Conservation (phyloP, 2,113 vertebrate species). For the Mirza zaza region DNA sequence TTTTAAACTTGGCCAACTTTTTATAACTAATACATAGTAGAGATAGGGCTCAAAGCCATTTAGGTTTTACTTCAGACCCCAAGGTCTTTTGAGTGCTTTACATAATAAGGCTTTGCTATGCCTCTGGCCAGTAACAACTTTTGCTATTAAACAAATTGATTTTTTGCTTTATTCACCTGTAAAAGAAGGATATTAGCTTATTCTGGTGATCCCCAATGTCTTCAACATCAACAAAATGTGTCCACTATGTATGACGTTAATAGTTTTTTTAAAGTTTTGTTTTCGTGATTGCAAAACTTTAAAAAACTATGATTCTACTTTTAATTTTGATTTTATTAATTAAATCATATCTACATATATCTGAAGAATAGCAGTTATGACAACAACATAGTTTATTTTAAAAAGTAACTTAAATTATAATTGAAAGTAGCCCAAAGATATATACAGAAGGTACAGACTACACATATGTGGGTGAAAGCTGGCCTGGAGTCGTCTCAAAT, state of each 20-base stretch:
- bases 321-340: conserved; percentile 36
- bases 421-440: not conserved
- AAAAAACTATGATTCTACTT: not conserved
- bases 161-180: not conserved
- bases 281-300: not conserved
- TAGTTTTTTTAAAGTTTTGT: not conserved
- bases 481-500: not conserved
- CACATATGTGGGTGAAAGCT: not conserved
- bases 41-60: not conserved
- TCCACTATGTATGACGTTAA: not conserved
- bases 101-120: not conserved
- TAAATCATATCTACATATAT: not conserved
- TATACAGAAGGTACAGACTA: not conserved
- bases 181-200: not conserved
- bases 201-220: not conserved
- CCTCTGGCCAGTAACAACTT: not conserved
- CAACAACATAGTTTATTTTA: not conserved
- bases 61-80: not conserved
- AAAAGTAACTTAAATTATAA: not conserved
- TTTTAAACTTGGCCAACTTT: not conserved
- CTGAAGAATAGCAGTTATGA: not conserved
- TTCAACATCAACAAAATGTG: not conserved
- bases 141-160: not conserved
- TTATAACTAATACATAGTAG: not conserved
- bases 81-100: not conserved